phyloP scores from a whole-genome alignment of 64 coral and sea anemone genomes.

The Montipora capricornis region DNA sequence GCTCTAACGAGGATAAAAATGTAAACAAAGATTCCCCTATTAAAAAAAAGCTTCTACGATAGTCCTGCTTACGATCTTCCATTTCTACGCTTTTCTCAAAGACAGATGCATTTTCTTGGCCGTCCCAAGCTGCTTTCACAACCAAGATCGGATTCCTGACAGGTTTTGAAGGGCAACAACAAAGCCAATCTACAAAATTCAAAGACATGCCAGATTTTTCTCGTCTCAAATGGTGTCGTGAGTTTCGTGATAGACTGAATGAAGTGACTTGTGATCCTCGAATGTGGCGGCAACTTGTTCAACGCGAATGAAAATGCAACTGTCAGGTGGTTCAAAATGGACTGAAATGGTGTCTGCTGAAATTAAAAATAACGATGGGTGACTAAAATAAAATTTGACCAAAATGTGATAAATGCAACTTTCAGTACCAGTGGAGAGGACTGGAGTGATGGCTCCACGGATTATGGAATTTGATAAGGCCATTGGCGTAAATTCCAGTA shows the following conservation, averaged over 20 bases:
- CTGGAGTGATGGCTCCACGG: too few species aligned
- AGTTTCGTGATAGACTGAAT: neutral
- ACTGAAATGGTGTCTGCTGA: neutral
- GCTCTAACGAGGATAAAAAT: too few species aligned
- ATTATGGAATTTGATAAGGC: too few species aligned
- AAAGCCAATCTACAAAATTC: neutral
- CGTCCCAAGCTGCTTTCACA: neutral
- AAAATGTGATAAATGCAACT: neutral
- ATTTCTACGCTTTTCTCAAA: neutral
- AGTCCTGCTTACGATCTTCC: neutral
- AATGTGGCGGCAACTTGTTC: neutral
- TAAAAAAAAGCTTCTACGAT: neutral
- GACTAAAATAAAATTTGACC: neutral
- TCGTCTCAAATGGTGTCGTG: neutral
- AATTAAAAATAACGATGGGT: slow-evolving; percentile 9
- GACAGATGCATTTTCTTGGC: slow-evolving; percentile 37
- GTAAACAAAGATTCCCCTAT: too few species aligned
- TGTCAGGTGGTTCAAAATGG: slow-evolving; percentile 6
- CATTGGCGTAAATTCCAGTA: too few species aligned
- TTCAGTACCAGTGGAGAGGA: neutral
- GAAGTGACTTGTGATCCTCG: neutral
- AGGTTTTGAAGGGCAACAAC: neutral
- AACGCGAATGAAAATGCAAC: slow-evolving; percentile 34
- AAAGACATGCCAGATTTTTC: neutral
- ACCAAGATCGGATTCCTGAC: neutral